phyloP scores from a whole-genome alignment of 1,140 invertebrate species.

The Anoplolepis gracilipes region DNA sequence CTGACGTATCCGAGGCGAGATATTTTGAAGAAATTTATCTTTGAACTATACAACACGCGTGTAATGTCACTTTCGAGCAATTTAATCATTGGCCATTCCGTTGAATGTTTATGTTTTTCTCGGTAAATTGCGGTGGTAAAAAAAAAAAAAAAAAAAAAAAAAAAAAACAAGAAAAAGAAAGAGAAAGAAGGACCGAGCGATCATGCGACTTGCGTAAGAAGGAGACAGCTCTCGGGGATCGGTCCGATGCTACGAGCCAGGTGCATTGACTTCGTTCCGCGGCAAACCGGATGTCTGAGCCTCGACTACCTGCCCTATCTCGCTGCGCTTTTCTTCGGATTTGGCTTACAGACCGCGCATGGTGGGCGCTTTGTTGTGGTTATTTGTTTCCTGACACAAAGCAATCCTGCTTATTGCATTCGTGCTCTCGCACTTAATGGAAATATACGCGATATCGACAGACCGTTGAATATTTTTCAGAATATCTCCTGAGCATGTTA shows the following conservation, averaged over 20 bases:
- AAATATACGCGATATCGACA: neutral
- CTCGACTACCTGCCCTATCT: conserved; percentile 64
- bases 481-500: neutral
- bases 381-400: conserved; percentile 13
- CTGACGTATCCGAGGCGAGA: neutral
- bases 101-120: conserved; percentile 57
- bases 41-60: neutral
- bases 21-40: neutral
- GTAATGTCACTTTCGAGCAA: conserved; percentile 16
- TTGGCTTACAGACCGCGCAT: conserved; percentile 25
- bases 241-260: conserved; percentile 65
- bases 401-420: neutral
- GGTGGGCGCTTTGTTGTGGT: conserved; percentile 8
- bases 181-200: neutral
- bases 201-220: conserved; percentile 65
- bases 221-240: conserved; percentile 64
- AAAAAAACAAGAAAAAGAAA: neutral
- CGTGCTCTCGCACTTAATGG: neutral
- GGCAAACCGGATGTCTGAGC: conserved; percentile 72
- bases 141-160: neutral
- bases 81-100: conserved; percentile 4
- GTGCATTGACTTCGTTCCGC: conserved; percentile 71
- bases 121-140: conserved; percentile 42
- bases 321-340: conserved; percentile 58
- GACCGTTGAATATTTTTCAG: neutral